A percentile compares a stretch with the other conserved stretches of the same genome.
Evolutionary conservation across 35 echinoderm and acorn worm species (phyloP).

Genomic region (Anneissia japonica): DNA sequence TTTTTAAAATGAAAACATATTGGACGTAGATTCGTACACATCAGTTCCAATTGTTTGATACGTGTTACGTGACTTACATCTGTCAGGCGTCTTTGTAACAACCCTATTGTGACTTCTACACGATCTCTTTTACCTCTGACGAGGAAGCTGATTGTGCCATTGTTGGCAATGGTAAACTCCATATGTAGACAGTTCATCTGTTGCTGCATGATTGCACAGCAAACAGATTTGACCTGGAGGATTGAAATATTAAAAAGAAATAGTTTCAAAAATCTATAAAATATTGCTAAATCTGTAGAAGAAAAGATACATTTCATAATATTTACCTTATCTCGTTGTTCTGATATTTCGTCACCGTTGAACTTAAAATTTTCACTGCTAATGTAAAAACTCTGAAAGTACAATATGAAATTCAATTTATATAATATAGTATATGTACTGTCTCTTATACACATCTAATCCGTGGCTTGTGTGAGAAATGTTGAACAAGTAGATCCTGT

Average conservation of each 20-base stretch:
- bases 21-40: too few relatives aligned
- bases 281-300: too few relatives aligned
- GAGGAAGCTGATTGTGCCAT: constrained; percentile 14
- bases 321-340: background rate
- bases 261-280: background rate
- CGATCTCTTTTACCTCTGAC: background rate
- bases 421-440: too few relatives aligned
- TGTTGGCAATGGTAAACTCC: background rate
- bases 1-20: too few relatives aligned
- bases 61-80: background rate
- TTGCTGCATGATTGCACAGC: constrained; percentile 10
- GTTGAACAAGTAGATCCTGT: constrained; percentile 13
- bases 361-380: background rate
- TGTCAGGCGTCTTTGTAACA: background rate
- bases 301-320: too few relatives aligned
- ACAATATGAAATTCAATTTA: background rate
- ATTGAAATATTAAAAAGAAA: background rate
- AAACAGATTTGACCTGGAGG: background rate
- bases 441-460: too few relatives aligned
- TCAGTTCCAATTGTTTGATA: too few relatives aligned
- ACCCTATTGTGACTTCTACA: background rate
- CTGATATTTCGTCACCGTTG: background rate
- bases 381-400: background rate
- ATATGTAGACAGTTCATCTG: background rate
- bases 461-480: constrained; percentile 12